These are phyloP conservation scores for Allacma fusca DNA, from an alignment of 2,888 invertebrate species.

Conservation along the genomic window DNA sequence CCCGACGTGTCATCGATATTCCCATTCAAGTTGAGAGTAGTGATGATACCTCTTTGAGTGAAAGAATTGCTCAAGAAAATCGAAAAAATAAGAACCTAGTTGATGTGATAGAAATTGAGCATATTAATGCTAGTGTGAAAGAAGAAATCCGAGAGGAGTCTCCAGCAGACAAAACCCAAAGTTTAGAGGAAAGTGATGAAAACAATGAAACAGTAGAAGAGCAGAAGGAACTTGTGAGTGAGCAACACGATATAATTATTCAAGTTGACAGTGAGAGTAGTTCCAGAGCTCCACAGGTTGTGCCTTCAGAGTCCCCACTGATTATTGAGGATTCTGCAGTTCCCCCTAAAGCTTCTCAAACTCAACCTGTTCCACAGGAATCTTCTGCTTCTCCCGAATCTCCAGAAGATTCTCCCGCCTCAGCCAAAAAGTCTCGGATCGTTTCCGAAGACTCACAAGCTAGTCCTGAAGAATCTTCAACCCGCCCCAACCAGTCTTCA, in stretches of 20 bases:
- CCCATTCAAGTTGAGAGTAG: slow-evolving; percentile 44
- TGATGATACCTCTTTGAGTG: slow-evolving; percentile 42
- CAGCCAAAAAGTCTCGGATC: background rate
- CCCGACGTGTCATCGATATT: slow-evolving; percentile 41
- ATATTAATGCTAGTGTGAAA: slow-evolving; percentile 24
- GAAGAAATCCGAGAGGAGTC: slow-evolving; percentile 8
- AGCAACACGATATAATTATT: slow-evolving; percentile 9
- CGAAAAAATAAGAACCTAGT: slow-evolving; percentile 17
- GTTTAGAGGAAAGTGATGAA: slow-evolving; percentile 28
- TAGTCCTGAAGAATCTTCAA: too few species aligned
- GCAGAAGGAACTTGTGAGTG: slow-evolving; percentile 17
- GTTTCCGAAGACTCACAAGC: too few species aligned
- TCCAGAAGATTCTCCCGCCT: background rate
- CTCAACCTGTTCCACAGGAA: background rate
- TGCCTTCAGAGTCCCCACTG: background rate
- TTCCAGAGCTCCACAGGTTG: background rate
- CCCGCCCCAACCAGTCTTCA: too few species aligned
- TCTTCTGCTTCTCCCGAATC: background rate
- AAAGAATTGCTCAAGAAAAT: slow-evolving; percentile 26
- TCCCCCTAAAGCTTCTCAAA: background rate
- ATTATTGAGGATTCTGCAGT: background rate
- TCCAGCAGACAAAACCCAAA: slow-evolving; percentile 24
- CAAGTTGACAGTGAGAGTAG: slow-evolving; percentile 29
- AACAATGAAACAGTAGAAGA: slow-evolving; percentile 18
- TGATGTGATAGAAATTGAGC: slow-evolving; percentile 30